Conservation (phyloP, 2,888 invertebrate genomes). For the Cantharis lateralis region DNA sequence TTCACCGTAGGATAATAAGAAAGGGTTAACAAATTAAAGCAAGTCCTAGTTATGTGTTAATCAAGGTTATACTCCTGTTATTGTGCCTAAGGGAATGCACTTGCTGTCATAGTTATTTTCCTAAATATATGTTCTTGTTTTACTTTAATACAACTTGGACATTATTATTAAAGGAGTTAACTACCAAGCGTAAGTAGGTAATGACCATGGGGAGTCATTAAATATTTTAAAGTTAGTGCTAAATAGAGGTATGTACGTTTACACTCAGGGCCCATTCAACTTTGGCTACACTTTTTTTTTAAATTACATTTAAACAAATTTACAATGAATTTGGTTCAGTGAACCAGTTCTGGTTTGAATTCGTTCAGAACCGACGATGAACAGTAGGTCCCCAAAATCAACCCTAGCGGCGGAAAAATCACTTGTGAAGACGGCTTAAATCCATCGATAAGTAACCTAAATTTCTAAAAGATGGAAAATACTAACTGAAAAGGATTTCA, state of each 20-base stretch:
- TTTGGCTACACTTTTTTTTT: no score
- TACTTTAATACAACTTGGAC: slow-evolving; percentile 9
- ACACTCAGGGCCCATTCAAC: neutral
- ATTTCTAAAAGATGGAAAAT: no score
- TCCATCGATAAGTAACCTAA: no score
- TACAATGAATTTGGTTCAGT: no score
- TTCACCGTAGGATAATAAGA: slow-evolving; percentile 25
- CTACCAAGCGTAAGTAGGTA: slow-evolving; percentile 5
- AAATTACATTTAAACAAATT: no score
- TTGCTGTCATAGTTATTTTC: slow-evolving; percentile 27
- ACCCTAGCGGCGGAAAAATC: no score
- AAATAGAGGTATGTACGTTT: neutral
- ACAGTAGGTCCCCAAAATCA: no score
- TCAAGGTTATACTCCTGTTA: slow-evolving; percentile 54
- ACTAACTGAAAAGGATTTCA: no score
- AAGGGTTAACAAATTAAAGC: slow-evolving; percentile 34
- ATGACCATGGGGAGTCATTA: neutral
- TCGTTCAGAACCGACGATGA: no score
- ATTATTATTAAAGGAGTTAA: slow-evolving; percentile 11
- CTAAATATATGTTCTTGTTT: slow-evolving; percentile 16
- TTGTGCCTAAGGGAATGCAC: slow-evolving; percentile 50
- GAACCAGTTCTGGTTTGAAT: no score
- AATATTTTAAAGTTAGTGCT: neutral
- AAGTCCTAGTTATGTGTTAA: slow-evolving; percentile 50
- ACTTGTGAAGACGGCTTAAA: no score